A percentile compares a stretch with the other conserved stretches of the same genome.
Conservation (phyloP, 2,113 vertebrate species). For the Chinchilla lanigera region DNA sequence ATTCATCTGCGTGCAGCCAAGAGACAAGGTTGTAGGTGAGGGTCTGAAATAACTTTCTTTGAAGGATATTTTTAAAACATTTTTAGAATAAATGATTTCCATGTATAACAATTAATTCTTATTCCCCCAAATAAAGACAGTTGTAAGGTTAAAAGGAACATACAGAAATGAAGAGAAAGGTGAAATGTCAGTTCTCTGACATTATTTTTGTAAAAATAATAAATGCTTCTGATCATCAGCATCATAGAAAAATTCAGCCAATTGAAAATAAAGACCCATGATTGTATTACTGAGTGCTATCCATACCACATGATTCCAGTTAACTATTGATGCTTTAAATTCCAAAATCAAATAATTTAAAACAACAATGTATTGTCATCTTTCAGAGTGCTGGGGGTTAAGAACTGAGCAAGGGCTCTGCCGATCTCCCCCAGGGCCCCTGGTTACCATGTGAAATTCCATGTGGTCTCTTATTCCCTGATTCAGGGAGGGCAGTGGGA, state of each 20-base stretch:
- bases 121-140: not conserved
- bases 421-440: not conserved
- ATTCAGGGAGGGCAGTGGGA: not conserved
- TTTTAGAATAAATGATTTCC: not conserved
- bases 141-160: not conserved
- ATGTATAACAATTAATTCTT: not conserved
- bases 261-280: not conserved
- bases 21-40: not conserved
- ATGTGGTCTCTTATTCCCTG: not conserved
- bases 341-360: not conserved
- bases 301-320: not conserved
- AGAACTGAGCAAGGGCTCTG: not conserved
- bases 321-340: not conserved
- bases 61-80: not conserved
- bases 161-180: conserved; percentile 73
- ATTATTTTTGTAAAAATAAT: not conserved
- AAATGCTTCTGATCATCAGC: not conserved
- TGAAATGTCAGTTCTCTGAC: conserved; percentile 62
- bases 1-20: not conserved
- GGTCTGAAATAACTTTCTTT: not conserved
- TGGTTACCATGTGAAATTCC: not conserved
- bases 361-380: not conserved
- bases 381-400: not conserved
- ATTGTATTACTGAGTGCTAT: not conserved
- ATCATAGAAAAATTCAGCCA: not conserved